phyloP scores from a whole-genome alignment of 2,113 vertebrate species.

The Oriolus oriolus region DNA sequence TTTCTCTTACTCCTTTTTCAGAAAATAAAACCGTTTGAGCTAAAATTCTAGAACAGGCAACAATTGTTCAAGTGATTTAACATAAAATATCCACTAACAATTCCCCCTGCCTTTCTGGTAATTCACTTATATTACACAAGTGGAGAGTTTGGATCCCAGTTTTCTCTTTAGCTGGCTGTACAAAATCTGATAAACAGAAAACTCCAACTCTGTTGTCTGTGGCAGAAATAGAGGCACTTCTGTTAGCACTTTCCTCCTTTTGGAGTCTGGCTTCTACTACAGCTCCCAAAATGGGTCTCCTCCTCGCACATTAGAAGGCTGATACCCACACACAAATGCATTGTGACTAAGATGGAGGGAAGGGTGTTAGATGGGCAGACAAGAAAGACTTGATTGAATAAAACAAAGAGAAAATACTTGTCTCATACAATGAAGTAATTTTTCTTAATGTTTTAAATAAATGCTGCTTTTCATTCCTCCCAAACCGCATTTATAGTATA shows the following conservation, averaged over 20 bases:
- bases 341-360: not conserved
- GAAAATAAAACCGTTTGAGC: not conserved
- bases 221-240: not conserved
- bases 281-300: not conserved
- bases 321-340: not conserved
- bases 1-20: not conserved
- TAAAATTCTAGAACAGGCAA: not conserved
- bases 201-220: not conserved
- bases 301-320: not conserved
- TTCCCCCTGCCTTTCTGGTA: not conserved
- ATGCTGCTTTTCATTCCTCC: constrained; percentile 59
- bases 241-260: not conserved
- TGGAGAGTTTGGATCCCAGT: not conserved
- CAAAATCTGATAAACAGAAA: not conserved
- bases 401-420: not conserved
- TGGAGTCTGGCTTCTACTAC: not conserved
- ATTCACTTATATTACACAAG: not conserved
- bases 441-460: constrained; percentile 67
- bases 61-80: not conserved
- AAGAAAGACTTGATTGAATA: constrained; percentile 24
- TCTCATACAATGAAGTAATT: constrained; percentile 16
- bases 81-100: not conserved
- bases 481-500: constrained; percentile 65
- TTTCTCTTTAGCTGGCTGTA: not conserved
- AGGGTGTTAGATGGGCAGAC: not conserved